phyloP scores from a whole-genome alignment of 1,140 invertebrate species.

The Drosophila arizonae region DNA sequence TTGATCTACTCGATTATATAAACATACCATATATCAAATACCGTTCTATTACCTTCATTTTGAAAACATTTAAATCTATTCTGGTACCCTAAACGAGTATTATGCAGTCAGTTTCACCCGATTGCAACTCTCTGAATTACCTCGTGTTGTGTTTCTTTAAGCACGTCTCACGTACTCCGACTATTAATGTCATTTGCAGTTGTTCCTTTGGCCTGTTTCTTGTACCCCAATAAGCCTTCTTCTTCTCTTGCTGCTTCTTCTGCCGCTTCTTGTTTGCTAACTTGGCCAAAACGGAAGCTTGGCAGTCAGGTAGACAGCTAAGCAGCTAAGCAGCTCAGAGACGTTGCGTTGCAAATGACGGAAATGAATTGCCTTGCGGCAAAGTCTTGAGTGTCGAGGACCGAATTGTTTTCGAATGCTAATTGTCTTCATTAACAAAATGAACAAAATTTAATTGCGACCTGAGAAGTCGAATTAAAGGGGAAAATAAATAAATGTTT shows the following conservation, averaged over 20 bases:
- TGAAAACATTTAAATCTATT: no score
- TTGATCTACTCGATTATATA: no score
- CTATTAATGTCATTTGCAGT: conserved; percentile 72
- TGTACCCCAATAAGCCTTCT: conserved; percentile 1
- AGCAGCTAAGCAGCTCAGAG: conserved; percentile 31
- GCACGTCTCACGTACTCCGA: conserved; percentile 64
- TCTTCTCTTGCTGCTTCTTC: neutral
- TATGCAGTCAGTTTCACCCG: no score
- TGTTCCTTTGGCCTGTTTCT: conserved; percentile 13
- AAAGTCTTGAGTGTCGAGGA: conserved; percentile 51
- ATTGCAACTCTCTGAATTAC: no score
- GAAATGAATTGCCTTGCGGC: conserved; percentile 63
- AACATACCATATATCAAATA: no score
- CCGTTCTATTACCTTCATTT: no score
- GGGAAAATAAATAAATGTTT: neutral
- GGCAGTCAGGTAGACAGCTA: conserved; percentile 54
- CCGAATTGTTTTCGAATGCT: conserved; percentile 46
- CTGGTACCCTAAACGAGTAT: no score
- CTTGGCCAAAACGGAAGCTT: conserved; percentile 69
- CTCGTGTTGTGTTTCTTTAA: no score
- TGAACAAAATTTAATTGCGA: conserved; percentile 32
- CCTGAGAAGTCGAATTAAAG: conserved; percentile 2
- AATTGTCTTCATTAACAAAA: conserved; percentile 45
- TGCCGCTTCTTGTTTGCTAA: conserved; percentile 34
- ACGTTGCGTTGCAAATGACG: conserved; percentile 36